Evolutionary conservation across 2,113 vertebrate genomes (phyloP).

Genomic region (Dissostichus mawsoni): DNA sequence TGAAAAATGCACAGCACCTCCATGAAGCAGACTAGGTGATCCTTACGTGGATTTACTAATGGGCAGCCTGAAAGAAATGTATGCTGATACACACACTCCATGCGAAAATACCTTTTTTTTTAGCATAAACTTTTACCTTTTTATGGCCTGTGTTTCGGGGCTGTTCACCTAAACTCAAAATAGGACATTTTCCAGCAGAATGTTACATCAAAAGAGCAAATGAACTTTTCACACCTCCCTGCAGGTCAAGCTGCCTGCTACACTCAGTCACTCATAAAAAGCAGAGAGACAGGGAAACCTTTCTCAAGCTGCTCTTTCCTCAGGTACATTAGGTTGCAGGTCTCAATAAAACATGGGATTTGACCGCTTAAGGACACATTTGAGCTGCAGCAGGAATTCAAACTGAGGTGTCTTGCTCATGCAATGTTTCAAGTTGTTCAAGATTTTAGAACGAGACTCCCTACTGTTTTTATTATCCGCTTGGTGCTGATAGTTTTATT

Average conservation of each 20-base stretch:
- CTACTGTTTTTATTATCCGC: constrained; percentile 1
- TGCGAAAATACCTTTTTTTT: constrained; percentile 6
- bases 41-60: constrained; percentile 50
- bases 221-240: constrained; percentile 48
- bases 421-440: background rate
- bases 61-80: too few species aligned
- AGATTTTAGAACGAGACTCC: background rate
- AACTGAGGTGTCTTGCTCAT: background rate
- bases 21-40: constrained; percentile 54
- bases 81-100: background rate
- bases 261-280: constrained; percentile 30
- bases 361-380: constrained; percentile 27
- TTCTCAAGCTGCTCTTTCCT: constrained; percentile 24
- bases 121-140: background rate
- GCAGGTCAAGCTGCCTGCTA: constrained; percentile 25
- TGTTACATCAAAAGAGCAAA: constrained; percentile 26
- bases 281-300: constrained; percentile 20
- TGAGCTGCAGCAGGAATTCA: background rate
- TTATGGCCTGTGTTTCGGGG: background rate
- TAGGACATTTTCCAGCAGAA: constrained; percentile 2
- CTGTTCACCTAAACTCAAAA: background rate
- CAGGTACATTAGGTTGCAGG: constrained; percentile 14
- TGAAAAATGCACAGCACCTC: constrained; percentile 72
- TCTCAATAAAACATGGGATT: constrained; percentile 15
- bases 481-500: constrained; percentile 1